Evolutionary conservation across 2,888 invertebrate genomes (phyloP).

Genomic region (Epistrophe grossulariae): DNA sequence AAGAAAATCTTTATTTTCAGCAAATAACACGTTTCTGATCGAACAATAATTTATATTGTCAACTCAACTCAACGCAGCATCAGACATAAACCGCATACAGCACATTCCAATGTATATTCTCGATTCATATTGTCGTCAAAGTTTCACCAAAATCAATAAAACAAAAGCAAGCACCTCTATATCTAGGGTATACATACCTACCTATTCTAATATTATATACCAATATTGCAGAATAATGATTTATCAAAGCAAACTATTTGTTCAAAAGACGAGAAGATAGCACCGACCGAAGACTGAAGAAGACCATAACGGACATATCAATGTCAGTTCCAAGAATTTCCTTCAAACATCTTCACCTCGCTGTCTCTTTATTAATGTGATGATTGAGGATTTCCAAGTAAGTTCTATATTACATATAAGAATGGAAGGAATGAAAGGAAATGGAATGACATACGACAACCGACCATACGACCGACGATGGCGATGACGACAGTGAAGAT

Average conservation of each 20-base stretch:
- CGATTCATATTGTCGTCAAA: slow-evolving; percentile 27
- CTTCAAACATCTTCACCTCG: slow-evolving; percentile 1
- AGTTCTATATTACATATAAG: not conserved
- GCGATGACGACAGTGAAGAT: not conserved
- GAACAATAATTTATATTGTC: slow-evolving; percentile 17
- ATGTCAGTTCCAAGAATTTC: slow-evolving; percentile 35
- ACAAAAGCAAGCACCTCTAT: not conserved
- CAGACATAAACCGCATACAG: not conserved
- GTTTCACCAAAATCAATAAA: slow-evolving; percentile 33
- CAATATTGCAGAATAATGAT: slow-evolving; percentile 15
- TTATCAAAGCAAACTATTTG: slow-evolving; percentile 20
- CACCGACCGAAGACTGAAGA: too few species aligned
- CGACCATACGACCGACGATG: not conserved
- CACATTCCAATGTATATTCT: slow-evolving; percentile 19
- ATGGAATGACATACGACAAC: not conserved
- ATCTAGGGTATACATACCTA: not conserved
- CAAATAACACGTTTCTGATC: slow-evolving; percentile 36
- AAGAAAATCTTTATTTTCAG: slow-evolving; percentile 13
- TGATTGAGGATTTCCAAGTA: slow-evolving; percentile 16
- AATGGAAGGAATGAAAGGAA: not conserved
- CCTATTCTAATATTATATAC: not conserved
- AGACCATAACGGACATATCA: slow-evolving; percentile 7
- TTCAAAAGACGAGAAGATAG: slow-evolving; percentile 3
- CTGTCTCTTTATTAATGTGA: slow-evolving; percentile 14
- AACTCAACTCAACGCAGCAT: not conserved